Conservation (phyloP, 2,113 vertebrate genomes). For the Microtus richardsoni region DNA sequence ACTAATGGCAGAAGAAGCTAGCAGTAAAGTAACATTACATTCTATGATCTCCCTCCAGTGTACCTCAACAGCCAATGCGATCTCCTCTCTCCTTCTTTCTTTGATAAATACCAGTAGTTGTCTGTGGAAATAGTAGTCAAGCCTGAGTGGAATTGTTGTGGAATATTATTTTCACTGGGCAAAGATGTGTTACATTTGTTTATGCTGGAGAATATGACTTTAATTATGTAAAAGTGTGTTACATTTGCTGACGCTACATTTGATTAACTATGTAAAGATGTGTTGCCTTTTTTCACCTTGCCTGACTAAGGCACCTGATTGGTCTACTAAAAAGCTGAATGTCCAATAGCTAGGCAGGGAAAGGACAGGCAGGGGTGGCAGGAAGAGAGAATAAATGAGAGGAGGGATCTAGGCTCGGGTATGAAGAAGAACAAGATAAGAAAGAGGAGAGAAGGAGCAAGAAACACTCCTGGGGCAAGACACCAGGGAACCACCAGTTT, state of each 20-base stretch:
- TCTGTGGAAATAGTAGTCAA: neutral
- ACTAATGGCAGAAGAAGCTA: neutral
- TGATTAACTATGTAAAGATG: neutral
- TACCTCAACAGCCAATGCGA: neutral
- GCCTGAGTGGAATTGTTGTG: neutral
- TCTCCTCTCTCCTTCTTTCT: neutral
- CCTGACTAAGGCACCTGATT: neutral
- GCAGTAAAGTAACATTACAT: neutral
- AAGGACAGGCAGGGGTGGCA: neutral
- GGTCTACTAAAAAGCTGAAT: neutral
- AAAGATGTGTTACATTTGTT: neutral
- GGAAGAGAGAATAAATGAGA: neutral
- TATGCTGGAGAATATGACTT: neutral
- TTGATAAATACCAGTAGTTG: constrained; percentile 6
- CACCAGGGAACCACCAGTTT: neutral
- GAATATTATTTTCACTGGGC: neutral
- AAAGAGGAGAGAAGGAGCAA: neutral
- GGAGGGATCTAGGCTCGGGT: neutral
- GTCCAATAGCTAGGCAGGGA: neutral
- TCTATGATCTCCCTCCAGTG: neutral
- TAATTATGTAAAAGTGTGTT: neutral
- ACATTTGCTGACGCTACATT: neutral
- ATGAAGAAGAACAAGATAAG: neutral
- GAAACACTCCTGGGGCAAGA: neutral
- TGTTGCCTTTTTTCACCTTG: neutral